Conservation (phyloP, 2,888 invertebrate genomes). For the Steinernema carpocapsae region DNA sequence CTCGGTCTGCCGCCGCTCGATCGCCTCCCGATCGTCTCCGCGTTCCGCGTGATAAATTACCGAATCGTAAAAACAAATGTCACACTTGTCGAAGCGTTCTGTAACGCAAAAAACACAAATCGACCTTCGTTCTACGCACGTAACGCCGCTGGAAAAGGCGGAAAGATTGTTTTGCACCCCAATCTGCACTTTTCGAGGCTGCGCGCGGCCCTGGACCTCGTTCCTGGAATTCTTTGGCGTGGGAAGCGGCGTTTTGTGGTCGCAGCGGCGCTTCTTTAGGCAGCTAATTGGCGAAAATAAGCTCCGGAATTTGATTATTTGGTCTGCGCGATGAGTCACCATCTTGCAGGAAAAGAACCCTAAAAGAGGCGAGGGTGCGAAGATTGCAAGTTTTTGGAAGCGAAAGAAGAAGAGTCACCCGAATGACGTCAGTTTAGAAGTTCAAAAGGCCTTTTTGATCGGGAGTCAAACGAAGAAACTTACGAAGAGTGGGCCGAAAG, state of each 20-base stretch:
- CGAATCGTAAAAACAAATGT: constrained; percentile 31
- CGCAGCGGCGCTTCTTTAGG: neutral
- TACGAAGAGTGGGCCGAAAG: neutral
- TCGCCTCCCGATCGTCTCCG: constrained; percentile 18
- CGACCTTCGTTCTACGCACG: constrained; percentile 10
- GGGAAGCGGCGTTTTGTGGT: too few relatives aligned
- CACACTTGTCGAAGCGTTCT: constrained; percentile 25
- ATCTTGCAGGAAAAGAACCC: neutral
- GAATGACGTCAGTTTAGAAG: neutral
- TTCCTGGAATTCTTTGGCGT: neutral
- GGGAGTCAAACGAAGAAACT: neutral
- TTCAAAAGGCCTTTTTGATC: neutral
- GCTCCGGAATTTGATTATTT: constrained; percentile 1
- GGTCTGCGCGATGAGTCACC: constrained; percentile 3
- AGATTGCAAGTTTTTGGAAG: neutral
- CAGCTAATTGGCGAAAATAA: constrained; percentile 6
- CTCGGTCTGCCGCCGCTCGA: constrained; percentile 20
- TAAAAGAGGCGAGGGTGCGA: neutral
- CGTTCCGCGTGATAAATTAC: constrained; percentile 25
- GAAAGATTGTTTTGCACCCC: neutral
- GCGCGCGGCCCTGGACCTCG: neutral
- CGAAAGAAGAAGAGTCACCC: neutral
- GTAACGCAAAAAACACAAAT: constrained; percentile 30
- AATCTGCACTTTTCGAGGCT: constrained; percentile 8
- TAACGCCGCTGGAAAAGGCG: neutral